Conservation (phyloP, 2,797 vertebrate species). For the Myoxocephalus aenaeus region DNA sequence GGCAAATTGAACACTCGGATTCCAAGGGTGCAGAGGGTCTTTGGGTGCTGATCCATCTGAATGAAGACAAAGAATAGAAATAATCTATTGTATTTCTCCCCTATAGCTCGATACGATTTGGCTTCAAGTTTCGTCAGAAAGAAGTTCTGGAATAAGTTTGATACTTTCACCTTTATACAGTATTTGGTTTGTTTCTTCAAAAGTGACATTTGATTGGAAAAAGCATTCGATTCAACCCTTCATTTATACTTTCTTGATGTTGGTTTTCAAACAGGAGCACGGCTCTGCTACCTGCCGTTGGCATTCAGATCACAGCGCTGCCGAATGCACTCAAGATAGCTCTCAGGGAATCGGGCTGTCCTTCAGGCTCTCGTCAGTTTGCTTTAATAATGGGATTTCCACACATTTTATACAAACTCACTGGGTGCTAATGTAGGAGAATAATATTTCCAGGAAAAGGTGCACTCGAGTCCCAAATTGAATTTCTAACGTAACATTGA, state of each 20-base stretch:
- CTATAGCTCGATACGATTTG: background rate
- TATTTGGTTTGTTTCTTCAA: background rate
- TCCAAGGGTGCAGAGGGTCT: slow-evolving; percentile 34
- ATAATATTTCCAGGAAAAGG: slow-evolving; percentile 66
- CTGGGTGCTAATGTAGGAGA: slow-evolving; percentile 57
- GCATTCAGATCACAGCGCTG: slow-evolving; percentile 65
- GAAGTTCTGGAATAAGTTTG: slow-evolving; percentile 18
- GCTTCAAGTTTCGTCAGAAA: slow-evolving; percentile 22
- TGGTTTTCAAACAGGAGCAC: slow-evolving; percentile 34
- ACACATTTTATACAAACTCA: slow-evolving; percentile 65
- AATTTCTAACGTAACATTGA: slow-evolving; percentile 70
- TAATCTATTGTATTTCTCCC: slow-evolving; percentile 23
- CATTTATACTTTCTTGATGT: slow-evolving; percentile 21
- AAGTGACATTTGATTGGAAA: slow-evolving; percentile 19
- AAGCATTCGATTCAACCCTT: slow-evolving; percentile 21
- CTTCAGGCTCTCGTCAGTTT: slow-evolving; percentile 60
- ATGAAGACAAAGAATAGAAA: slow-evolving; percentile 38
- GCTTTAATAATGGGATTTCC: slow-evolving; percentile 73
- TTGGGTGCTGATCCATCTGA: slow-evolving; percentile 35
- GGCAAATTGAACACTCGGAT: slow-evolving; percentile 61
- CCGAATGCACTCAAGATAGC: slow-evolving; percentile 50
- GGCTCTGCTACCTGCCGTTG: slow-evolving; percentile 39
- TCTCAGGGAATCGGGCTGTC: slow-evolving; percentile 58
- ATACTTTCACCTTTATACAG: slow-evolving; percentile 3
- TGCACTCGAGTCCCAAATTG: slow-evolving; percentile 64